Conservation (phyloP, 1,140 invertebrate genomes). For the Ylistrum balloti region DNA sequence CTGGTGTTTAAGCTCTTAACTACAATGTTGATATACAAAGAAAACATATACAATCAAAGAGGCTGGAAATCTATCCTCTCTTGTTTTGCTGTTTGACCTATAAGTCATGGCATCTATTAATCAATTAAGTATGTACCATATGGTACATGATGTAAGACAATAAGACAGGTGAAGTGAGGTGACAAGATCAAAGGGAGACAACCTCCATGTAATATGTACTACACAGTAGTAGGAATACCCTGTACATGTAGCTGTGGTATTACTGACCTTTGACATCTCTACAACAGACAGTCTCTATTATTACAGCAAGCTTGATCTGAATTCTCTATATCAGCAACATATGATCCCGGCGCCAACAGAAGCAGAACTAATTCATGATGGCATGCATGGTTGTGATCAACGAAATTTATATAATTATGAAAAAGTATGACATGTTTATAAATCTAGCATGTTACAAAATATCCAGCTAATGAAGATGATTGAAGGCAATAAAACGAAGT, state of each 20-base stretch:
- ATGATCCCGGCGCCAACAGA: not conserved
- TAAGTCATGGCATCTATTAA: not conserved
- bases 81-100: not conserved
- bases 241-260: not conserved
- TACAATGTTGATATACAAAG: not conserved
- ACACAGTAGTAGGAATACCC: not conserved
- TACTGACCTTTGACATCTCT: not conserved
- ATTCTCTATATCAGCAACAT: slow-evolving; percentile 17
- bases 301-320: not conserved
- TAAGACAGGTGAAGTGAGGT: not conserved
- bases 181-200: slow-evolving; percentile 37
- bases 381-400: slow-evolving; percentile 4
- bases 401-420: not conserved
- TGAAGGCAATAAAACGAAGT: too few relatives aligned
- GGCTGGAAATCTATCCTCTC: not conserved
- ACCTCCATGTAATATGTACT: not conserved
- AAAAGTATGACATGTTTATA: too few relatives aligned
- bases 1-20: too few relatives aligned
- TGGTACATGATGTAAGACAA: not conserved
- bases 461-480: too few relatives aligned
- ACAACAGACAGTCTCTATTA: not conserved
- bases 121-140: slow-evolving; percentile 5
- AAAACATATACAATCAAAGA: not conserved
- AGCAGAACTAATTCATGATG: not conserved
- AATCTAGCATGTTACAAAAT: too few relatives aligned